Percentiles rank a stretch among this genome's conserved stretches.
These are phyloP conservation scores for Otus sunia DNA, from an alignment of 2,113 vertebrate genomes.

Conservation along the genomic window DNA sequence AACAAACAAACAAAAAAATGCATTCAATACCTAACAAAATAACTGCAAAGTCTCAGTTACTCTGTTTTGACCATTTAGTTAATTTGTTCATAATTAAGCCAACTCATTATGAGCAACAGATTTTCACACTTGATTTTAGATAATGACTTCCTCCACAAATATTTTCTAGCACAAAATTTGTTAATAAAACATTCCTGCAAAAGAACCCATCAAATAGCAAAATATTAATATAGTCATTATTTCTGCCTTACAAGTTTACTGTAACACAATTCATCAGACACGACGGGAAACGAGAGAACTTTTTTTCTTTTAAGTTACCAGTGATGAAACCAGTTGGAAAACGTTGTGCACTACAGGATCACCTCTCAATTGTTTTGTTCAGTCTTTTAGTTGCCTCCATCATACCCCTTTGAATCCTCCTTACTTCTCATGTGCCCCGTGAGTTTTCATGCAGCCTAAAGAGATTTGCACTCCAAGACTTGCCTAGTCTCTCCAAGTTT, in stretches of 20 bases:
- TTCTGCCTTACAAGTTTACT: not conserved
- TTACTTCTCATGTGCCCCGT: fast-evolving
- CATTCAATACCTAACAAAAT: not conserved
- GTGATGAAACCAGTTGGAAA: not conserved
- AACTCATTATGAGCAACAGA: not conserved
- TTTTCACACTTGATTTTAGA: not conserved
- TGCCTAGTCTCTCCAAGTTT: no score
- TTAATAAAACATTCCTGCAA: not conserved
- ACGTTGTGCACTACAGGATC: no score
- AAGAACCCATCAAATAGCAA: not conserved
- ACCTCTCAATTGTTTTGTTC: not conserved
- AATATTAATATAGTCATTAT: not conserved
- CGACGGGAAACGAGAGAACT: not conserved
- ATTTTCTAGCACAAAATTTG: not conserved
- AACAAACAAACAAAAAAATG: no score
- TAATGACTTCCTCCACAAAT: not conserved
- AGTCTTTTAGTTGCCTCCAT: not conserved
- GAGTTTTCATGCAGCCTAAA: not conserved
- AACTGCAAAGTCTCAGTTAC: not conserved
- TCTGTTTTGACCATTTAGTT: not conserved
- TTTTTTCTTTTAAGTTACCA: not conserved
- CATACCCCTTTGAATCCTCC: not conserved
- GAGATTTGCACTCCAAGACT: not conserved
- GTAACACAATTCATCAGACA: not conserved
- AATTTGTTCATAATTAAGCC: not conserved